Evolutionary conservation across 2,113 vertebrate species (phyloP).

Genomic region (Charadrius vociferus): DNA sequence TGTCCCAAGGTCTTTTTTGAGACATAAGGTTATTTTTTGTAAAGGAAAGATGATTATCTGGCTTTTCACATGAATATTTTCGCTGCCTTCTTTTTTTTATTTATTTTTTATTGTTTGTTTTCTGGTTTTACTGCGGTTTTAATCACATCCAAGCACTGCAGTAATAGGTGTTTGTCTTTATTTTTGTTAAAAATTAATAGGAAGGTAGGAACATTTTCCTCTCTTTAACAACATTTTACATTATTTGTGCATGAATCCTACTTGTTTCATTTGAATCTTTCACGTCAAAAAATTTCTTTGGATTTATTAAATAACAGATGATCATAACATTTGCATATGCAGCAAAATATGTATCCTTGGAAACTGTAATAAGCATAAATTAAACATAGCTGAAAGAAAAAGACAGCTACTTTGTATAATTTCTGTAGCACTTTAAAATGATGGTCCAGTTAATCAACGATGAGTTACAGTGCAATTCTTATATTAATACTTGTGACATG

Average conservation of each 20-base stretch:
- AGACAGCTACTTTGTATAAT: constrained; percentile 20
- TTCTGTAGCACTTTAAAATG: constrained; percentile 6
- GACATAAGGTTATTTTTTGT: background rate
- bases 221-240: background rate
- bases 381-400: background rate
- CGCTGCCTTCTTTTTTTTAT: background rate
- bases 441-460: constrained; percentile 13
- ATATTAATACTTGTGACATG: background rate
- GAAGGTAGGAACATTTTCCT: background rate
- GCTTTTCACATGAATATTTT: background rate
- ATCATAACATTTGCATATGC: background rate
- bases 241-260: background rate
- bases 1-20: background rate
- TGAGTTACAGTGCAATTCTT: constrained; percentile 10
- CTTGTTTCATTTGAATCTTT: background rate
- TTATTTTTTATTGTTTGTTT: background rate
- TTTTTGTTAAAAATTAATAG: background rate
- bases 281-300: constrained; percentile 1
- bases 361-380: constrained; percentile 17
- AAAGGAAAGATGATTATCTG: background rate
- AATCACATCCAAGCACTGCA: background rate
- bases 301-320: constrained; percentile 25
- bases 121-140: background rate
- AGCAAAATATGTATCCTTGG: constrained; percentile 20
- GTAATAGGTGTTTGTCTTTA: background rate